phyloP scores from a whole-genome alignment of 2,113 vertebrate species.

The Indicator indicator region DNA sequence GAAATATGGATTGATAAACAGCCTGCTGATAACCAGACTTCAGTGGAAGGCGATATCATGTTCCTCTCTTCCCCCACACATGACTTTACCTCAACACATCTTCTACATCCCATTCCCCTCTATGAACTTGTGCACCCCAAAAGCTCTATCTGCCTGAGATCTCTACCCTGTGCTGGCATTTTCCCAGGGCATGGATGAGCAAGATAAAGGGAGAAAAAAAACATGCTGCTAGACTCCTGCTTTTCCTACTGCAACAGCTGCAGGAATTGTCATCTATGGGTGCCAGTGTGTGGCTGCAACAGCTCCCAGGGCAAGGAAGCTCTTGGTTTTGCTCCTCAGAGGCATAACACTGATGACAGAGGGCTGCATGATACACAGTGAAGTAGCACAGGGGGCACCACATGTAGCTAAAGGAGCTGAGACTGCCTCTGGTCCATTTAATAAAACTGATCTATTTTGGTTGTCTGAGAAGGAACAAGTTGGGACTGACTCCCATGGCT shows the following conservation, averaged over 20 bases:
- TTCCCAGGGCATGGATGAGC: neutral
- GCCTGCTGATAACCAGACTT: neutral
- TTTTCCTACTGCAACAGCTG: neutral
- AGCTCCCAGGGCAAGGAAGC: neutral
- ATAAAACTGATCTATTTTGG: fast-evolving
- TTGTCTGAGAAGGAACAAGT: fast-evolving
- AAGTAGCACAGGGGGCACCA: fast-evolving
- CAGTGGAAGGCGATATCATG: neutral
- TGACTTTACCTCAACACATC: neutral
- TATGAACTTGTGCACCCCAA: neutral
- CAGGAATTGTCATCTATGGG: neutral
- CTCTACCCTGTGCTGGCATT: neutral
- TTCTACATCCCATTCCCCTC: neutral
- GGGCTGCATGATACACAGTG: neutral
- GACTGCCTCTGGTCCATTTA: fast-evolving
- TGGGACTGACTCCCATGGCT: neutral
- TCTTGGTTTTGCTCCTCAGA: neutral
- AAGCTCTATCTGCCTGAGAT: neutral
- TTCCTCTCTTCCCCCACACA: neutral
- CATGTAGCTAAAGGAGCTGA: neutral
- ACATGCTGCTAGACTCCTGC: neutral
- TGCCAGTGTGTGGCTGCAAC: neutral
- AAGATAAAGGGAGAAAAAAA: neutral
- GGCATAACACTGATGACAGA: neutral
- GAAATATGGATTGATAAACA: neutral